Conservation (phyloP, 2,888 invertebrate species). For the Lobophora halterata region DNA sequence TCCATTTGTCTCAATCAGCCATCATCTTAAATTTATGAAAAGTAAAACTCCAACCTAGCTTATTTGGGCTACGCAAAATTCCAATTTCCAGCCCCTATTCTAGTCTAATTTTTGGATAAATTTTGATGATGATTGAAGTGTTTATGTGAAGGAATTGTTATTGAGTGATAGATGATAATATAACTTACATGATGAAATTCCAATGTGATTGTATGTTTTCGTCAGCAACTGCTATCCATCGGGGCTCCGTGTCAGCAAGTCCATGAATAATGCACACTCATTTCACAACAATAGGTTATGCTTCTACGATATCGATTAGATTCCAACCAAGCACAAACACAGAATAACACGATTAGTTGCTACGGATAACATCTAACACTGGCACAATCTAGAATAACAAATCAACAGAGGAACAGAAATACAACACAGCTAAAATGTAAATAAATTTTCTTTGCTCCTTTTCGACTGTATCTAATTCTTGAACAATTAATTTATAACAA, state of each 20-base stretch:
- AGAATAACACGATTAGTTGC: constrained; percentile 41
- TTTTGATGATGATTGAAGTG: too few species aligned
- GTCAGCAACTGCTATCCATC: constrained; percentile 43
- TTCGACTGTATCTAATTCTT: too few species aligned
- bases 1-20: too few species aligned
- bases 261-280: constrained; percentile 63
- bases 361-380: constrained; percentile 54
- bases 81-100: too few species aligned
- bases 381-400: constrained; percentile 44
- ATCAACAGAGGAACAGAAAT: constrained; percentile 33
- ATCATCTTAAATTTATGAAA: too few species aligned
- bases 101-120: too few species aligned
- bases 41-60: too few species aligned
- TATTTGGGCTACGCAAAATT: too few species aligned
- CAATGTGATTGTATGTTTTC: constrained; percentile 25
- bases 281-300: constrained; percentile 58
- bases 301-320: constrained; percentile 58
- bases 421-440: constrained; percentile 32
- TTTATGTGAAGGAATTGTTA: neutral
- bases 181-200: constrained; percentile 35
- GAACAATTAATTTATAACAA: neutral
- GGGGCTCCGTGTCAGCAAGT: constrained; percentile 50
- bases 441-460: constrained; percentile 34
- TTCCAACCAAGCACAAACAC: constrained; percentile 47
- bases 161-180: neutral